Percentiles rank a stretch among this genome's conserved stretches.
These are phyloP conservation scores for Cecidostiba fungosa DNA, from an alignment of 2,888 invertebrate species.

Conservation along the genomic window DNA sequence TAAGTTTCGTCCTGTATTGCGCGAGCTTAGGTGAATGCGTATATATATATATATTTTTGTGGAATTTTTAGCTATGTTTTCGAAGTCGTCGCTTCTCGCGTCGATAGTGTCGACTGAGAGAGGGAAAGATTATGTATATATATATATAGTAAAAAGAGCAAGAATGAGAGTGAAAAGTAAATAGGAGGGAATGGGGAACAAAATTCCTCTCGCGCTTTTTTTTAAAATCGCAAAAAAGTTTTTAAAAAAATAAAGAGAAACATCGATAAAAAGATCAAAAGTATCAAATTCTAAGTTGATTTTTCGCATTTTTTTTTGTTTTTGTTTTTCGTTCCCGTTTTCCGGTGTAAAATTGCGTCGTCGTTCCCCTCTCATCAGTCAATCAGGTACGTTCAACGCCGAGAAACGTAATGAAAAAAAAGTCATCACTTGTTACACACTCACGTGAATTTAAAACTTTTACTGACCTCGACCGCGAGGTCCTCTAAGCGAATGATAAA, in stretches of 20 bases:
- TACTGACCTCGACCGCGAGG: slow-evolving; percentile 19
- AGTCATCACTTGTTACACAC: slow-evolving; percentile 27
- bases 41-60: slow-evolving; percentile 29
- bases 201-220: slow-evolving; percentile 37
- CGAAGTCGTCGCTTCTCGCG: slow-evolving; percentile 39
- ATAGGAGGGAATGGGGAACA: slow-evolving; percentile 47
- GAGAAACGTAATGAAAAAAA: slow-evolving; percentile 46
- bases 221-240: slow-evolving; percentile 37
- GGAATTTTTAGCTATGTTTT: slow-evolving; percentile 23
- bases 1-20: slow-evolving; percentile 47
- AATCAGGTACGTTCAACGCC: slow-evolving; percentile 62
- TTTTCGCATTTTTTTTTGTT: slow-evolving; percentile 28
- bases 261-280: slow-evolving; percentile 58
- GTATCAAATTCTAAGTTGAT: slow-evolving; percentile 53
- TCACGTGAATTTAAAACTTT: slow-evolving; percentile 42
- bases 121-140: slow-evolving; percentile 51
- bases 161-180: slow-evolving; percentile 60
- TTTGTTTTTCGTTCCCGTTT: slow-evolving; percentile 17
- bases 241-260: slow-evolving; percentile 53
- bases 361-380: slow-evolving; percentile 61
- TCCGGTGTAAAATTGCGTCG: slow-evolving; percentile 19
- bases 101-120: slow-evolving; percentile 56
- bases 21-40: slow-evolving; percentile 21
- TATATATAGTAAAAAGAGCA: slow-evolving; percentile 42
- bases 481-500: slow-evolving; percentile 33